These are phyloP conservation scores for Erythrolamprus reginae DNA, from an alignment of 2,113 vertebrate species.

Conservation along the genomic window DNA sequence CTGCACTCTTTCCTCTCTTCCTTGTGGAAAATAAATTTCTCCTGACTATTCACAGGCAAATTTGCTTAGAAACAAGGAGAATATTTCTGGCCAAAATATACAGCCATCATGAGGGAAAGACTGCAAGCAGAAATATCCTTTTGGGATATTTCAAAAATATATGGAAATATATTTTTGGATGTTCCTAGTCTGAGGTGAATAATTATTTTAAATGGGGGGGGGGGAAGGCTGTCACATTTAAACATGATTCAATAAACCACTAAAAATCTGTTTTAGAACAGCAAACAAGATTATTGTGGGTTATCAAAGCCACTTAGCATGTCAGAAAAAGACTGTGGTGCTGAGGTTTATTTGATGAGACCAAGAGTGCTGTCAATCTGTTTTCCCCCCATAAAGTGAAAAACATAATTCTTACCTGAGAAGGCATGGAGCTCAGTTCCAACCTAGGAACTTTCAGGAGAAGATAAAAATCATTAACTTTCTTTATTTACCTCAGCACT, in stretches of 20 bases:
- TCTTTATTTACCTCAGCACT: neutral
- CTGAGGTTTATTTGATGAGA: neutral
- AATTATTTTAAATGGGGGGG: conserved; percentile 41
- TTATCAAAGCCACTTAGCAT: neutral
- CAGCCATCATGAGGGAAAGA: neutral
- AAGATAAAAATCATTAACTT: neutral
- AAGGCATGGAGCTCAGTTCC: neutral
- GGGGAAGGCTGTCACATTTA: neutral
- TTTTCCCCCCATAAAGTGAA: neutral
- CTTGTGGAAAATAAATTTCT: neutral
- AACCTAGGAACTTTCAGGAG: neutral
- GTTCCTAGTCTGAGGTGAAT: neutral
- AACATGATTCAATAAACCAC: conserved; percentile 7
- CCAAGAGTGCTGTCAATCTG: neutral
- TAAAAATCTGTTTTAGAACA: neutral
- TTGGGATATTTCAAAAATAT: neutral
- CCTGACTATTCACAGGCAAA: neutral
- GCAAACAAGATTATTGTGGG: neutral
- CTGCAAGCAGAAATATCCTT: neutral
- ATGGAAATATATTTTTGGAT: neutral
- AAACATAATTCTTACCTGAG: neutral
- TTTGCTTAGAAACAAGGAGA: conserved; percentile 2
- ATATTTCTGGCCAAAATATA: neutral
- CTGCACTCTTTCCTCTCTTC: conserved; percentile 10
- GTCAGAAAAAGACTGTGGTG: neutral